These are phyloP conservation scores for Oithona nana DNA, from an alignment of 2,888 invertebrate species.

Conservation along the genomic window DNA sequence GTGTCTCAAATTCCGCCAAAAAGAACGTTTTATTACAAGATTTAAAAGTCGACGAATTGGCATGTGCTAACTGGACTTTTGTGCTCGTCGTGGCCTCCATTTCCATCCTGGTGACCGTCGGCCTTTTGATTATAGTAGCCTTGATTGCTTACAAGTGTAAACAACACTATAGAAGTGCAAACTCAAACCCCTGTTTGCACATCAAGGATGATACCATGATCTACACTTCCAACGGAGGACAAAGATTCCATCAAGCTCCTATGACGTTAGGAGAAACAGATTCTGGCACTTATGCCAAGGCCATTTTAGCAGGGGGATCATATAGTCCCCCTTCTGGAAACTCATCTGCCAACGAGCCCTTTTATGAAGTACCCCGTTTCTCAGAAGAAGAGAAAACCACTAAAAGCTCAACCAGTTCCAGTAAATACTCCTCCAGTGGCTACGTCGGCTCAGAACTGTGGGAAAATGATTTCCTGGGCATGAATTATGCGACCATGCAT, in stretches of 20 bases:
- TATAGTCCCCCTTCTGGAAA: not conserved
- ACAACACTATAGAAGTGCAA: not conserved
- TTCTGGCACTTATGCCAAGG: not conserved
- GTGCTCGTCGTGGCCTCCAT: conserved; percentile 5
- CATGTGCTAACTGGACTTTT: conserved; percentile 1
- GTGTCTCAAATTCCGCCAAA: not conserved
- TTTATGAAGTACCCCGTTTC: conserved; percentile 9
- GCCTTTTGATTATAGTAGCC: not conserved
- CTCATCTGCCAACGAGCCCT: not conserved
- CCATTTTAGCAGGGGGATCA: not conserved
- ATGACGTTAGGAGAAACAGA: not conserved
- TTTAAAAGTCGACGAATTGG: conserved; percentile 4
- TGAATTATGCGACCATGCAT: not conserved
- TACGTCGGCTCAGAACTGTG: conserved; percentile 11
- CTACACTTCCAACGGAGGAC: not conserved
- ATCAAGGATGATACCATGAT: conserved; percentile 16
- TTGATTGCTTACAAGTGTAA: not conserved
- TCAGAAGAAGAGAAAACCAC: not conserved
- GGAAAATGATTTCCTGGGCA: conserved; percentile 6
- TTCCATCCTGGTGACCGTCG: conserved; percentile 4
- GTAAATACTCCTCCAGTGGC: conserved; percentile 7
- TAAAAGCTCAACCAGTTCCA: not conserved
- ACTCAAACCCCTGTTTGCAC: not conserved
- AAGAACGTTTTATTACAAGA: not conserved
- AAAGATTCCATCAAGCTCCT: not conserved